Conservation (phyloP, 2,797 vertebrate species). For the Hipposideros larvatus region DNA sequence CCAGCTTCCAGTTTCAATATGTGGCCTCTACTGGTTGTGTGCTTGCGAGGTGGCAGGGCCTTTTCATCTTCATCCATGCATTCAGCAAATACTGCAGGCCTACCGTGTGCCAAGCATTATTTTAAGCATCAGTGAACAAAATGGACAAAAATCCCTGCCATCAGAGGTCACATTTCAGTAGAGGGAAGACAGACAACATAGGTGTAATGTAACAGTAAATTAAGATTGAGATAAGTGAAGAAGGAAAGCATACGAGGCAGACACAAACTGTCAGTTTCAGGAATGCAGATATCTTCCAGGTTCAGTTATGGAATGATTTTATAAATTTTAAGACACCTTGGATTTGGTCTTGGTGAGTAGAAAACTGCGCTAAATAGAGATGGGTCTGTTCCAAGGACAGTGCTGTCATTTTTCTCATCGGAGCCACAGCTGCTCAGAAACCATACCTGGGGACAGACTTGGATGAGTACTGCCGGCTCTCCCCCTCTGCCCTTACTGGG, state of each 20-base stretch:
- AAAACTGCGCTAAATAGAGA: not conserved
- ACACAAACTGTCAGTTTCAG: not conserved
- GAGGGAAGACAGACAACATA: not conserved
- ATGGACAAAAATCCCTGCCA: not conserved
- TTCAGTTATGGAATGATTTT: not conserved
- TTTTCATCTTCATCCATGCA: not conserved
- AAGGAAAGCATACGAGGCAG: not conserved
- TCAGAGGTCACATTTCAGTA: not conserved
- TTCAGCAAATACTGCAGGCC: not conserved
- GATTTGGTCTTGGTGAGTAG: not conserved
- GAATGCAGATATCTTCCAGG: not conserved
- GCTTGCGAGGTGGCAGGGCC: not conserved
- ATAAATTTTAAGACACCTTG: not conserved
- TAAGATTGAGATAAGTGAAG: not conserved
- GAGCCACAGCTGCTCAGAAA: no score
- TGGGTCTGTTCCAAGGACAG: not conserved
- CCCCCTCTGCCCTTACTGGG: not conserved
- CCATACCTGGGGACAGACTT: no score
- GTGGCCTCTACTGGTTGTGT: not conserved
- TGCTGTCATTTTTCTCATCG: not conserved
- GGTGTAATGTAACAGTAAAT: not conserved
- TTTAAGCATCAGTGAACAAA: not conserved
- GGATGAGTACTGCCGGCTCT: not conserved
- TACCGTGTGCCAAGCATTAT: not conserved
- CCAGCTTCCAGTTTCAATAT: not conserved